Evolutionary conservation across 2,113 vertebrate genomes (phyloP), one percentile per base, ranked within the genome.

Genomic region (Sigmodon hispidus): DNA sequence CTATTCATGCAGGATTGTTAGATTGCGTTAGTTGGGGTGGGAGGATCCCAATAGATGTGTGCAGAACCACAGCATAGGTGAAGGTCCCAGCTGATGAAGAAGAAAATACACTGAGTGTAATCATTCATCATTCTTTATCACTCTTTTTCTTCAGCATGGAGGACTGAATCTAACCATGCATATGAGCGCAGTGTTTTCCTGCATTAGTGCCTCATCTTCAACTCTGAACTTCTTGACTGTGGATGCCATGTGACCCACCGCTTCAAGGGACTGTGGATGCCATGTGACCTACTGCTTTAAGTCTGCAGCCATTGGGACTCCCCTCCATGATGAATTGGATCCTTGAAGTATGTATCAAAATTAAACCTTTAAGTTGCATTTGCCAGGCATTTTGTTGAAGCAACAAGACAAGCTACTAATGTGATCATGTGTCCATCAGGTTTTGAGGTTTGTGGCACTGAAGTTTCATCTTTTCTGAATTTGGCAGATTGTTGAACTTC

Each of bases 401-500:
- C 50, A n/a, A 55, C 8, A 79, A n/a, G 16, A 5, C 31, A 2
- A 70, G n/a, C 43, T 22, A 40, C 70, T 40, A 40, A 43, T 21
- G 70, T 9, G 43, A 11, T 17, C 34, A 55, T 57, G 31, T 19
- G 48, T 63, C 13, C 45, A 10, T 55, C 73, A 81, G 77, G 79
- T 86, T 92, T 81, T 40, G 36, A 73, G 65, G 67, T 86, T 63
- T 48, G 21, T 11, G 52, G 34, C 50, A 24, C 22, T 75, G 40
- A 2, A n/a, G 57, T 76, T 40, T 36, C 43, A 7, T 24, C 29
- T n/a, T 70, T 83, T 48, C 36, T 65, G 80, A 72, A 21, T 72
- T 67, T 94, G 24, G 16, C 22, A 61, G 19, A 84, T 91, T 95
- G 26, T 85, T 59, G 83, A 76, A 77, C 40, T 48, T 83, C 83